phyloP scores from a whole-genome alignment of 35 echinoderm and acorn worm species.

The Heliocidaris tuberculata region DNA sequence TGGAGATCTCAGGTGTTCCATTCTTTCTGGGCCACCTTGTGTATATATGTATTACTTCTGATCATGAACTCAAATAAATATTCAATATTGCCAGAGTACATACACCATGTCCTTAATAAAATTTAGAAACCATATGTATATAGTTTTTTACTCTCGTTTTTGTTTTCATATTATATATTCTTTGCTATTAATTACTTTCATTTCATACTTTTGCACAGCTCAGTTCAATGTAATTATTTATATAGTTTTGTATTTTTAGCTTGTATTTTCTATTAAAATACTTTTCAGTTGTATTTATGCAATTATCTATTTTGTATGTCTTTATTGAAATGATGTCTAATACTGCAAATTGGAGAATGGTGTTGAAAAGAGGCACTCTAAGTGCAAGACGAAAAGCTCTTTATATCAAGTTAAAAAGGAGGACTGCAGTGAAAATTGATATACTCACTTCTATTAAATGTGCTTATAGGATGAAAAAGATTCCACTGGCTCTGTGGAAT shows the following conservation, averaged over 20 bases:
- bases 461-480: too few species aligned
- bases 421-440: too few species aligned
- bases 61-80: not conserved
- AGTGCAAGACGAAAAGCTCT: too few species aligned
- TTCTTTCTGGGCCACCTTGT: not conserved
- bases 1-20: not conserved
- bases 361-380: too few species aligned
- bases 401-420: too few species aligned
- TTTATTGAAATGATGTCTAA: too few species aligned
- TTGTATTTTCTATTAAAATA: not conserved
- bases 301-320: not conserved
- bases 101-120: not conserved
- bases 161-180: not conserved
- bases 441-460: too few species aligned
- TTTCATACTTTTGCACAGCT: not conserved
- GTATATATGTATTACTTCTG: not conserved
- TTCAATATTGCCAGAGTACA: not conserved
- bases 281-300: not conserved
- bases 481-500: too few species aligned
- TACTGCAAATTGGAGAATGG: too few species aligned
- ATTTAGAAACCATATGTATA: not conserved
- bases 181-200: not conserved
- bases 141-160: not conserved
- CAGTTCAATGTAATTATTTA: not conserved
- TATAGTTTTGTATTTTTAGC: conserved; percentile 6